Evolutionary conservation across 2,888 invertebrate genomes (phyloP), one percentile per base, ranked within the genome.

Genomic region (Myathropa florea): DNA sequence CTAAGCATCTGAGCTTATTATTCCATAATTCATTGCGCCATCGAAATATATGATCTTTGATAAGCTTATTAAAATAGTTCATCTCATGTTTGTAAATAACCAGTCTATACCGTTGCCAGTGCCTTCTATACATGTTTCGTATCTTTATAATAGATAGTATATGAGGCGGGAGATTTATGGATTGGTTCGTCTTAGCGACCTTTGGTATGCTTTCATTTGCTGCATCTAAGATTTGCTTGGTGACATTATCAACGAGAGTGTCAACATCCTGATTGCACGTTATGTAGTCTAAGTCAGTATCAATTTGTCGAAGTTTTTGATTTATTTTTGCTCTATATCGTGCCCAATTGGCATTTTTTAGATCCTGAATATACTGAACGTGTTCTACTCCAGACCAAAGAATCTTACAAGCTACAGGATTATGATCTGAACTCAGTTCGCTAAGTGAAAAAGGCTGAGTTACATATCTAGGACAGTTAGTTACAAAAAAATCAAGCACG

Each of bases 261-360:
- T 61, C 61, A 26, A 70, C 55, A 33, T 70, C 70, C 9, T 70
- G 30, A 28, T 23, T 63, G 6, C 61, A 12, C 14, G 53, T 53
- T 18, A 53, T 53, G 18, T 4, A 18, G 18, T 59, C 18, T 21
- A 65, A 53, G 26, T 70, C 21, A n/a, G 39, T 60, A 60, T 59
- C n/a, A 12, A 59, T 7, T 21, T 59, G 36, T 10, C 12, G 23
- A 18, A 60, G 33, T 24, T 70, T 70, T 9, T 36, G n/a, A n/a
- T 24, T 59, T 9, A 70, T 10, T 28, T 24, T 59, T n/a, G 33
- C 6, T 21, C n/a, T 59, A 36, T 24, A 71, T n/a, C 30, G 28
- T 18, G 14, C 39, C 71, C 71, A 61, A 61, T 71, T 71, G 2
- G 28, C 71, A 46, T 60, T 61, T 39, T 71, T 71, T 6, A 61